Base-by-base conservation (phyloP, 2,113 vertebrate species). In the Phocoena sinus region DNA sequence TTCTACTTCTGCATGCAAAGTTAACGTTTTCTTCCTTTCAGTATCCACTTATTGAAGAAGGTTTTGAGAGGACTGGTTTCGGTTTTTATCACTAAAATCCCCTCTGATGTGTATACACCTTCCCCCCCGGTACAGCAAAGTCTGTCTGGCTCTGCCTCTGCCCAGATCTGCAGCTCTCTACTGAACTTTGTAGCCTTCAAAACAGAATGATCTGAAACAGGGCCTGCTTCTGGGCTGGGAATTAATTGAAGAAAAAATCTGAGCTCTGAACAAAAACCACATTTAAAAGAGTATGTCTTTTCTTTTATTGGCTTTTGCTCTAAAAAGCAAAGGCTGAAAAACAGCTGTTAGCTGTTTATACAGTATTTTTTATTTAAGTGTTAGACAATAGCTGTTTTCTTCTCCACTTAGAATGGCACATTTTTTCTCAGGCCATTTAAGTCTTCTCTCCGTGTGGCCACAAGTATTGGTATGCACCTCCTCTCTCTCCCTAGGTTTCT, bases 311-410 rank as follows among this genome's bases (percentile, higher is more conserved):
- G 36, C 90, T 92, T 97, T 96, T 95, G 71, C 80, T 97, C 65
- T 92, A 80, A 96, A 96, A 85, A 85, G 67, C 92, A 91, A 96
- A 97, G 80, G 38, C 95, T 89, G 87, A 95, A 92, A 97, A 97
- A 82, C 96, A 96, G 96, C 97, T 97, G 96, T 85, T 90, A 71
- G 96, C 83, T 98, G 90, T 97, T 97, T 97, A 96, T 68, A 91
- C 90, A 94, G 96, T 96, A 70, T 92, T 97, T 98, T 96, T 93
- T 36, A 95, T 96, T 95, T 77, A 95, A 95, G 67, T 67, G 56
- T 90, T 91, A 97, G 88, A 97, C 97, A 98, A 97, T 95, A 92
- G 96, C 38, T 91, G 92, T 96, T 97, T 97, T 98, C 96, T 98
- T 98, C 96, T 96, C 92, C 56, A 77, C 56, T 96, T 96, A 89